These are phyloP conservation scores for Ailuropoda melanoleuca DNA, from an alignment of 2,113 vertebrate genomes.

Conservation along the genomic window DNA sequence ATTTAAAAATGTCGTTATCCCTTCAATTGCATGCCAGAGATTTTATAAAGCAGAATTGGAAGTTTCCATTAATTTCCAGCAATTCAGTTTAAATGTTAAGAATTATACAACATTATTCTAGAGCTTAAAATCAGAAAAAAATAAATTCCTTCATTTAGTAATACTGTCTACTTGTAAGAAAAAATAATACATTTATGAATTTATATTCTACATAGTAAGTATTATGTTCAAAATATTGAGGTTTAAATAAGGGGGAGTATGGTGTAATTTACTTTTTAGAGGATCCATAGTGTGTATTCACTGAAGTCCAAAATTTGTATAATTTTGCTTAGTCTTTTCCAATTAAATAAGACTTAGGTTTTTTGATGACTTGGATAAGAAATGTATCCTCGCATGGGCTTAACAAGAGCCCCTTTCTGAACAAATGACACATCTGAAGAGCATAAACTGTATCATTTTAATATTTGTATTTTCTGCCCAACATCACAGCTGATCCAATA, in stretches of 20 bases:
- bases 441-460: background rate
- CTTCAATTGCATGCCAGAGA: slow-evolving; percentile 25
- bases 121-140: background rate
- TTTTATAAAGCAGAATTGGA: slow-evolving; percentile 38
- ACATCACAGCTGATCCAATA: background rate
- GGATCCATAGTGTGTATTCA: background rate
- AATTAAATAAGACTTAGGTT: background rate
- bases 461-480: background rate
- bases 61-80: slow-evolving; percentile 34
- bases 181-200: background rate
- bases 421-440: background rate
- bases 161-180: background rate
- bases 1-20: slow-evolving; percentile 54
- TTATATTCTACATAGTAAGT: background rate
- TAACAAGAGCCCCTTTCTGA: background rate
- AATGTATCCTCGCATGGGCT: background rate
- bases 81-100: slow-evolving; percentile 49
- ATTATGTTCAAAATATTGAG: background rate
- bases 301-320: background rate
- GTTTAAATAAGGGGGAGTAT: background rate
- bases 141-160: background rate
- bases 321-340: background rate
- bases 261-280: background rate
- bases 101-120: slow-evolving; percentile 19
- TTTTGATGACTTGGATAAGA: background rate